Evolutionary conservation across 2,888 invertebrate species (phyloP).

Genomic region (Agrotis exclamationis): DNA sequence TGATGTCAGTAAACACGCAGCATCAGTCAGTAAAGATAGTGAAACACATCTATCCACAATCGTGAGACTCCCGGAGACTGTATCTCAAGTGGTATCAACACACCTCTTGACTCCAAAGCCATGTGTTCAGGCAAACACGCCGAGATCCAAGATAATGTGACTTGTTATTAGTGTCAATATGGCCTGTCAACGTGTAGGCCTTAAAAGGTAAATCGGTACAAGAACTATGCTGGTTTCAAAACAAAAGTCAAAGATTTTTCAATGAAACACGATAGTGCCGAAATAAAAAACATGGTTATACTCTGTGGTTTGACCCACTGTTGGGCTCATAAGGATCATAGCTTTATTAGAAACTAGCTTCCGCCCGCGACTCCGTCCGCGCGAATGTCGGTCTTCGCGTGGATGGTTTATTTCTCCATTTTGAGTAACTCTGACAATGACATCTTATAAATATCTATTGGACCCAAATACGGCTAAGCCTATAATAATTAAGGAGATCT

Average conservation of each 20-base stretch:
- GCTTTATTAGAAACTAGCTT: too few species aligned
- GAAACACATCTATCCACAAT: constrained; percentile 25
- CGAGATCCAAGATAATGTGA: constrained; percentile 43
- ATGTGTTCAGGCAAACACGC: constrained; percentile 54
- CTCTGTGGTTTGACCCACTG: too few species aligned
- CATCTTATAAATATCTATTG: too few species aligned
- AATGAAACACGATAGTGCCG: background rate
- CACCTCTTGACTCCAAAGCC: constrained; percentile 57
- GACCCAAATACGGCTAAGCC: too few species aligned
- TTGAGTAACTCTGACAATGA: too few species aligned
- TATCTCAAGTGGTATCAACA: constrained; percentile 55
- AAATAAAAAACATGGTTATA: constrained; percentile 3
- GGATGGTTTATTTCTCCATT: too few species aligned
- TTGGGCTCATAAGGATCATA: too few species aligned
- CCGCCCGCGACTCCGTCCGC: too few species aligned
- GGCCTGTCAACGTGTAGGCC: constrained; percentile 42
- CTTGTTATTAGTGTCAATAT: constrained; percentile 53
- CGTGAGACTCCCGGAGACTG: constrained; percentile 31
- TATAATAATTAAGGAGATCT: too few species aligned
- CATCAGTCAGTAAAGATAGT: background rate
- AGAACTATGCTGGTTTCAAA: constrained; percentile 15
- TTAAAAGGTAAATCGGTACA: constrained; percentile 44
- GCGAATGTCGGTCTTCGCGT: too few species aligned
- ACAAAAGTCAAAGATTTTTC: constrained; percentile 10
- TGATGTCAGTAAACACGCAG: constrained; percentile 2